phyloP scores from a whole-genome alignment of 2,797 vertebrate species.

The Takifugu ocellatus region DNA sequence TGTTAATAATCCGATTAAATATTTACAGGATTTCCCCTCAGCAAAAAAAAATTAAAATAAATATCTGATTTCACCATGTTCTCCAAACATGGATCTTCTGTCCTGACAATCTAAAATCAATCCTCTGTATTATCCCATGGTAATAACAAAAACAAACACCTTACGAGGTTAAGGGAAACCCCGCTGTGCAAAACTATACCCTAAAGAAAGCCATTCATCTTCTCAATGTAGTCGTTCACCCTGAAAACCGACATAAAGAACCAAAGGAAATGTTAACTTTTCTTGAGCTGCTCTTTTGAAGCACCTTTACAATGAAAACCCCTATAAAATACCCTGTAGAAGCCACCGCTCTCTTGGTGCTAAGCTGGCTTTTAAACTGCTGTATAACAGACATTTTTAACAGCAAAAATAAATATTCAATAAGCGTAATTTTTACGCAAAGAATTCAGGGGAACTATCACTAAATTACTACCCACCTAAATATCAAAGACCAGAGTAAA shows the following conservation, averaged over 20 bases:
- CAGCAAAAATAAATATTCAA: not conserved
- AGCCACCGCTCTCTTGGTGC: slow-evolving; percentile 22
- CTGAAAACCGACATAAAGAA: slow-evolving; percentile 79
- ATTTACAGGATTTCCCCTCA: not conserved
- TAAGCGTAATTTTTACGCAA: slow-evolving; percentile 11
- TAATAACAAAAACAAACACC: slow-evolving; percentile 79
- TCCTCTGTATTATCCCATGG: slow-evolving; percentile 66
- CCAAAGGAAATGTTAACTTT: slow-evolving; percentile 78
- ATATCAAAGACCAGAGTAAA: slow-evolving; percentile 28
- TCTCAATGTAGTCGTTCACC: slow-evolving; percentile 74
- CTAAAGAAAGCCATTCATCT: slow-evolving; percentile 77
- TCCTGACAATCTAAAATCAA: slow-evolving; percentile 49
- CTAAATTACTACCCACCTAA: slow-evolving; percentile 23
- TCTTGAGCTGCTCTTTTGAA: slow-evolving; percentile 63
- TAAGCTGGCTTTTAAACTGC: slow-evolving; percentile 16
- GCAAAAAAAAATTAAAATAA: not conserved
- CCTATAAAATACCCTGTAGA: slow-evolving; percentile 20
- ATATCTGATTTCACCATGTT: slow-evolving; percentile 17
- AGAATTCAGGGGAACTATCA: slow-evolving; percentile 1
- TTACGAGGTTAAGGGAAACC: slow-evolving; percentile 61
- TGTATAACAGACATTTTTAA: slow-evolving; percentile 7
- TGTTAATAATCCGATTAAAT: too few relatives aligned
- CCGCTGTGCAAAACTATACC: slow-evolving; percentile 71
- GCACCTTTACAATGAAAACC: slow-evolving; percentile 43
- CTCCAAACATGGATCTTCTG: slow-evolving; percentile 38